Conservation (phyloP, 2,888 invertebrate species). For the Xiphydria camelus region DNA sequence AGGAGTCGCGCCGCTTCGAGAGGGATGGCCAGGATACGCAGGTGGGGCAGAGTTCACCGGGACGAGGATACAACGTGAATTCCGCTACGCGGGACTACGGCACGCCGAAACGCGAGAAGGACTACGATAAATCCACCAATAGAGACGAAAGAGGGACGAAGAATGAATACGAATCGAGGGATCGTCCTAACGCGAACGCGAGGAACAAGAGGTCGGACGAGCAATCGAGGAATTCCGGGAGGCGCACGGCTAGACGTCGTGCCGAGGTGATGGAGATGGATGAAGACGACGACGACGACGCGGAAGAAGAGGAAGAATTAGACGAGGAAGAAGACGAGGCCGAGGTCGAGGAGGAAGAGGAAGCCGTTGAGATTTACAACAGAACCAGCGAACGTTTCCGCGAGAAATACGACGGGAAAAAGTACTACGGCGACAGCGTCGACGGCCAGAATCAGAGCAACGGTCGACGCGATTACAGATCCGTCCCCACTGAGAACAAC, state of each 20-base stretch:
- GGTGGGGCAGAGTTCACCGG: too few species aligned
- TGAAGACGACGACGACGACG: conserved; percentile 44
- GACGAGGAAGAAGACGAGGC: conserved; percentile 30
- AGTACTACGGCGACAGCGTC: conserved; percentile 39
- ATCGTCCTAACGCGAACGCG: conserved; percentile 26
- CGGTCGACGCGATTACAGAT: conserved; percentile 14
- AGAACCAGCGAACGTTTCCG: neutral
- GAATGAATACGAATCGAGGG: conserved; percentile 36
- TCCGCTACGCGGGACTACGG: neutral
- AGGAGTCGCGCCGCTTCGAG: conserved; percentile 1
- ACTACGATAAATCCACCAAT: neutral
- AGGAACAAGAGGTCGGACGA: conserved; percentile 28
- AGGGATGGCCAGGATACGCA: conserved; percentile 23
- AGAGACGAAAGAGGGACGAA: conserved; percentile 28
- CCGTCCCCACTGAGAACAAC: conserved; percentile 3
- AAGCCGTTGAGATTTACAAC: conserved; percentile 31
- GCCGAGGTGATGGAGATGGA: conserved; percentile 38
- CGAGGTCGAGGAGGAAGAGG: conserved; percentile 41
- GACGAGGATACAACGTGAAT: too few species aligned
- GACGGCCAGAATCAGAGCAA: conserved; percentile 23
- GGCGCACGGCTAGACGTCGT: conserved; percentile 10
- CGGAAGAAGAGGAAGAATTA: conserved; percentile 13
- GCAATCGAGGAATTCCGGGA: conserved; percentile 19
- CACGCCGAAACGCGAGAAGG: conserved; percentile 4
- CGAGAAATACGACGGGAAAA: conserved; percentile 37